Evolutionary conservation across 2,113 vertebrate species (phyloP), one percentile per base, ranked within the genome.

Genomic region (Corythaixoides concolor): DNA sequence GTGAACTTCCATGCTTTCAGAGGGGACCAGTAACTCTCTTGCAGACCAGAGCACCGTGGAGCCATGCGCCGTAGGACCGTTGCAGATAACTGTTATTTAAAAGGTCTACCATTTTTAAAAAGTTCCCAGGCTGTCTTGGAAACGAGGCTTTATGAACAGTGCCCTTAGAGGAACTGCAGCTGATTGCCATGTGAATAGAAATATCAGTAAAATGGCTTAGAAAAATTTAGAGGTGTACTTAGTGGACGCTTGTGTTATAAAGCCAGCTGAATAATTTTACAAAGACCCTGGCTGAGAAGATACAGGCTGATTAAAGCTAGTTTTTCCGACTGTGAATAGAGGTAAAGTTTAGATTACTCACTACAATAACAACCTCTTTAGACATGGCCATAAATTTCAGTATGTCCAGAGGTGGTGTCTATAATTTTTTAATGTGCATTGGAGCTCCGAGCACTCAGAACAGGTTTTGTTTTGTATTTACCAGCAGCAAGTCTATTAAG

Each of bases 391-490:
- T 97, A 95, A 97, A 97, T 97, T 97, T 96, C 90, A 88, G 80
- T 91, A 81, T 95, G 97, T 95, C 96, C 95, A 97, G 95, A 97
- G 96, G 95, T 97, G 95, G 83, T 95, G 95, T 95, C 96, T 96
- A 95, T 97, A 97, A 97, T 96, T 97, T 97, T 97, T 97, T 97
- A 97, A 97, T 97, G 96, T 78, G 93, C 74, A 32, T 70, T 94
- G 89, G 67, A 94, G 97, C 95, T 89, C 60, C 3, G 60, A 96
- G 93, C 74, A 72, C 95, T 96, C 93, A 81, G 93, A 95, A 90
- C 28, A 67, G 94, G 90, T 96, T 97, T 97, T 96, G 94, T 97
- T 97, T 97, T 97, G 97, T 97, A 95, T 97, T 97, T 97, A 97
- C 95, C 96, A 97, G 97, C 93, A 96, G 95, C 94, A 85, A 97